phyloP scores from a whole-genome alignment of 2,888 invertebrate species.

The Caenorhabditis sp. region DNA sequence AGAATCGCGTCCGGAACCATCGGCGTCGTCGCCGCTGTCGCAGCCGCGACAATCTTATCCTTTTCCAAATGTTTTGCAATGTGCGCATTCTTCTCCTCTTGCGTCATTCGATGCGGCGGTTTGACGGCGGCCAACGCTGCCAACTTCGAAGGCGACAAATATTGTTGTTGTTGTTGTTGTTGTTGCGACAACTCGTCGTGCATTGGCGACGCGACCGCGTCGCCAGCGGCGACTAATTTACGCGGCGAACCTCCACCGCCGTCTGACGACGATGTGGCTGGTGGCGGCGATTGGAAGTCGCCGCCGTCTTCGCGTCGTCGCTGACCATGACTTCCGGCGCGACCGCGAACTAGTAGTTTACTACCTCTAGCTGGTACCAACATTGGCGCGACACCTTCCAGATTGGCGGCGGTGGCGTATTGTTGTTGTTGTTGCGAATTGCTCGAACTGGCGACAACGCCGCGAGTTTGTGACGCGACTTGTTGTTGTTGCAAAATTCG shows the following conservation, averaged over 20 bases:
- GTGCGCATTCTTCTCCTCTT: conserved; percentile 7
- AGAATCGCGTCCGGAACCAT: no score
- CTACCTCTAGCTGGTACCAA: background rate
- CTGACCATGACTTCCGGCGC: background rate
- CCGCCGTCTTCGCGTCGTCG: background rate
- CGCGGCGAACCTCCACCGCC: background rate
- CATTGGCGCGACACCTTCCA: conserved; percentile 2
- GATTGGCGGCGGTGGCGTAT: background rate
- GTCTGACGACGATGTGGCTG: no score
- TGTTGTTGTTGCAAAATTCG: conserved; percentile 7
- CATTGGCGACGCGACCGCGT: no score
- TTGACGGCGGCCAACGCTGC: background rate
- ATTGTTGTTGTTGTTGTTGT: no score
- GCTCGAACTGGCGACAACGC: no score
- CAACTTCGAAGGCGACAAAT: background rate
- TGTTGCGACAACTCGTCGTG: no score
- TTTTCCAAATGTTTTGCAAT: conserved; percentile 4
- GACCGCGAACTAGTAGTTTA: background rate
- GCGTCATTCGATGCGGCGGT: conserved; percentile 5
- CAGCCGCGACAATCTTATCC: background rate
- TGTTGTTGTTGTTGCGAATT: background rate
- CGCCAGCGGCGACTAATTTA: background rate
- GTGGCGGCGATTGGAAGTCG: no score
- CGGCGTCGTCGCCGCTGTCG: background rate
- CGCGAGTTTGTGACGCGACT: background rate